Base-by-base conservation (phyloP, 2,797 vertebrate genomes). In the Anabacerthia variegaticeps region DNA sequence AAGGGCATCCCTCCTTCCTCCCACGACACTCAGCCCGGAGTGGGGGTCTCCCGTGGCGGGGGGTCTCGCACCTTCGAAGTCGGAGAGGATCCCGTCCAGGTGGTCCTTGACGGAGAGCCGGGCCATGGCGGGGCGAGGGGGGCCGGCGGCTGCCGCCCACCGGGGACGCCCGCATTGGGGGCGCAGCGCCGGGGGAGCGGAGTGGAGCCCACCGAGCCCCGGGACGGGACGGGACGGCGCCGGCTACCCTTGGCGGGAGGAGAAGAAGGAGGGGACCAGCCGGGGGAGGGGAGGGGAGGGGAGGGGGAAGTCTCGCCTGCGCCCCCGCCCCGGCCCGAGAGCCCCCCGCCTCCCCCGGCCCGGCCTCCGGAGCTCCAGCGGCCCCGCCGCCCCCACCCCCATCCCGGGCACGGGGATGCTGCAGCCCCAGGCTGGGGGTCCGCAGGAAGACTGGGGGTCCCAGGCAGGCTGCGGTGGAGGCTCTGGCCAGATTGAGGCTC, bases 81-180 rank as follows among this genome's bases (percentile, higher is more conserved):
- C 98, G 23, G 98, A 99, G 97, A 99, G 97, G 92, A 99, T 99
- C 95, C 98, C 98, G 88, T 99, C 98, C 76, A 99, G 98, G 96
- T 99, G 98, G 68, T 99, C 98, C 65, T 98, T 98, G 73, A 99
- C 98, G 52, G 98, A 98, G 63, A 98, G 96, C 68, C 98, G 98
- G 87, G 98, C 98, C 98, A 99, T 99, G 93, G 96, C 98, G 97
- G 66, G 44, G 27, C 30, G 30, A 36, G 54, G 55, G 27, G 28
- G 16, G 52, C 44, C 71, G 76, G 55, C 30, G 51, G 73, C 83
- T 79, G 67, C 78, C 61, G 65, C 83, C 62, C 61, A 41, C 56
- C 62, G 62, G 69, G 21, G 46, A 10, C n/a, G 32, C 59, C 71
- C 80, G 63, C 88, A 66, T 41, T 48, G 73, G n/a, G 32, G 28